Percentiles rank a stretch among this genome's conserved stretches.
phyloP scores from a whole-genome alignment of 2,888 invertebrate genomes.

The Diadegma fenestrale region DNA sequence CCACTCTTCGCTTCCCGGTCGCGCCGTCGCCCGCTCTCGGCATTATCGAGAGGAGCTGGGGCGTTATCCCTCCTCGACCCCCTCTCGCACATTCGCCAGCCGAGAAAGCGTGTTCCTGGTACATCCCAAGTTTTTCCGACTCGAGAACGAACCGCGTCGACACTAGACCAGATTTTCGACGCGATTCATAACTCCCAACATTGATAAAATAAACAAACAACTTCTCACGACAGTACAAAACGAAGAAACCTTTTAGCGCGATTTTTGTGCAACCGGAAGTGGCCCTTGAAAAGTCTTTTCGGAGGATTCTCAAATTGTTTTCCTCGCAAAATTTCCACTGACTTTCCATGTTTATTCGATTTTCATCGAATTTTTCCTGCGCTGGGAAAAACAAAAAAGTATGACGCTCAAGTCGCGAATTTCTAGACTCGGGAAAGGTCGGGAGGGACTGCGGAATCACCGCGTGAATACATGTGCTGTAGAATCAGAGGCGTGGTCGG shows the following conservation, averaged over 20 bases:
- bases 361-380: neutral
- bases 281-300: neutral
- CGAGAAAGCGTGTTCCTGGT: conserved; percentile 70
- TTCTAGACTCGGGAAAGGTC: conserved; percentile 1
- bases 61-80: conserved; percentile 64
- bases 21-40: conserved; percentile 67
- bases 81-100: conserved; percentile 64
- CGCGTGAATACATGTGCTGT: conserved; percentile 53
- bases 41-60: conserved; percentile 54
- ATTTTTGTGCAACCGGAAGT: neutral
- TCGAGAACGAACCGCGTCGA: neutral
- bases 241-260: neutral
- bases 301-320: too few relatives aligned
- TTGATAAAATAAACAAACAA: neutral
- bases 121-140: conserved; percentile 39
- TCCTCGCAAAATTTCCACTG: too few relatives aligned
- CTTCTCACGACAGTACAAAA: neutral
- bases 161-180: neutral
- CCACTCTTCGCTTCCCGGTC: conserved; percentile 54
- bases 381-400: too few relatives aligned
- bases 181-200: conserved; percentile 54
- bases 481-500: conserved; percentile 74
- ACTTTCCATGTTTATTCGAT: neutral
- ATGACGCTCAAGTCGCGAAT: neutral
- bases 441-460: conserved; percentile 1